Evolutionary conservation across 2,797 vertebrate species (phyloP).

Genomic region (Psittacula derbiana): DNA sequence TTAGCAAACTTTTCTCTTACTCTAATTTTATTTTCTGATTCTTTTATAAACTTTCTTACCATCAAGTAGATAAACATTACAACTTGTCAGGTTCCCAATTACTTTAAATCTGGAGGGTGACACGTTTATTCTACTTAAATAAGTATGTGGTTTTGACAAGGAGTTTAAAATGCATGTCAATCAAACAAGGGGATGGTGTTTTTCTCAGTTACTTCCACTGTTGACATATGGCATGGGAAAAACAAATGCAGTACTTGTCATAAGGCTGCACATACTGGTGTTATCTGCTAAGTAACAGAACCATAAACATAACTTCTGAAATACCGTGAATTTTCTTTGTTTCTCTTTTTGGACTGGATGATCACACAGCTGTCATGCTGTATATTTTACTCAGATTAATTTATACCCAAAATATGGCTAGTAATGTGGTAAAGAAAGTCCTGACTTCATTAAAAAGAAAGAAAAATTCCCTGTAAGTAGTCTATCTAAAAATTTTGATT

Average conservation of each 20-base stretch:
- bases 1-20: background rate
- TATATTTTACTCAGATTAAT: background rate
- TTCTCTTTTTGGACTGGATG: background rate
- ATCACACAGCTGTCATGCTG: background rate
- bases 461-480: background rate
- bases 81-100: background rate
- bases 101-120: background rate
- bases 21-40: background rate
- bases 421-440: background rate
- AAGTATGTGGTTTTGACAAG: constrained; percentile 30
- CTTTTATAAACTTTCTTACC: background rate
- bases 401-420: background rate
- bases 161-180: constrained; percentile 11
- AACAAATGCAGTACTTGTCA: constrained; percentile 30
- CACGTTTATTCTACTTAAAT: background rate
- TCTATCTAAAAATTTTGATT: background rate
- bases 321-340: background rate
- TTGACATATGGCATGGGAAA: constrained; percentile 23
- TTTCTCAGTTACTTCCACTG: constrained; percentile 18
- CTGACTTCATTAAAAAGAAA: background rate
- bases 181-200: background rate
- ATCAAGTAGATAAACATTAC: background rate
- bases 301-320: constrained; percentile 1
- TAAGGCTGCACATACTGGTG: constrained; percentile 2
- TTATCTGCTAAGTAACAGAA: constrained; percentile 27